These are phyloP conservation scores for Cotesia chilonis DNA, from an alignment of 1,140 invertebrate genomes.

Conservation along the genomic window DNA sequence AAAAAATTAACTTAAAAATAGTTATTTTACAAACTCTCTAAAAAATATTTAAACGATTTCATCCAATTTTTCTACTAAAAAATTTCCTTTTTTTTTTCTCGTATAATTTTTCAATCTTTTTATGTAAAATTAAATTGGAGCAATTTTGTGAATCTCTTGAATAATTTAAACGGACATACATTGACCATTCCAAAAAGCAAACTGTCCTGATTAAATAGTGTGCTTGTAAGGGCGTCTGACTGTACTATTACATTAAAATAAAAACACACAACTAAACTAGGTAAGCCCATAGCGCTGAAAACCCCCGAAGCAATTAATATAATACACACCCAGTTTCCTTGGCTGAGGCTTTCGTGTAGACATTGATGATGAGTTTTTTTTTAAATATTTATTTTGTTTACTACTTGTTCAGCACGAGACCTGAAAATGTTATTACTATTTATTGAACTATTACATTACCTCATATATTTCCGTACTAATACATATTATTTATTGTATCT, in stretches of 20 bases:
- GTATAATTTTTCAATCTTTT: too few species aligned
- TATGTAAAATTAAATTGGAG: too few species aligned
- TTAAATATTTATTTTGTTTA: constrained; percentile 28
- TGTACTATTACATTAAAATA: not conserved
- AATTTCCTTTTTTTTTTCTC: too few species aligned
- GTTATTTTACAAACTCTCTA: too few species aligned
- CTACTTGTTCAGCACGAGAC: constrained; percentile 46
- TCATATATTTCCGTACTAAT: constrained; percentile 2
- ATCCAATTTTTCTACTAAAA: too few species aligned
- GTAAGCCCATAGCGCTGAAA: not conserved
- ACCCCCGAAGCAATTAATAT: constrained; percentile 15
- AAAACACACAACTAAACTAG: not conserved
- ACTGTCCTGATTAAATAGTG: constrained; percentile 14
- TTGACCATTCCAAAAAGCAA: too few species aligned
- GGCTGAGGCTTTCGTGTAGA: constrained; percentile 46
- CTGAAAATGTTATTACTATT: constrained; percentile 37
- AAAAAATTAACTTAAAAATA: too few species aligned
- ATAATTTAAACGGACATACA: too few species aligned
- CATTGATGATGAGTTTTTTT: constrained; percentile 26
- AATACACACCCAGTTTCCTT: constrained; percentile 22
- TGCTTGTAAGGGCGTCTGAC: constrained; percentile 22
- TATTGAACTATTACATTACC: not conserved
- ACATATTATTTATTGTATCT: too few species aligned
- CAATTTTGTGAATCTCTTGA: too few species aligned
- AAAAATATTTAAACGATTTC: too few species aligned